A percentile compares a stretch with the other conserved stretches of the same genome.
phyloP scores from a whole-genome alignment of 37 sponge, comb jelly and placozoan genomes.

The Petrosia ficiformis region DNA sequence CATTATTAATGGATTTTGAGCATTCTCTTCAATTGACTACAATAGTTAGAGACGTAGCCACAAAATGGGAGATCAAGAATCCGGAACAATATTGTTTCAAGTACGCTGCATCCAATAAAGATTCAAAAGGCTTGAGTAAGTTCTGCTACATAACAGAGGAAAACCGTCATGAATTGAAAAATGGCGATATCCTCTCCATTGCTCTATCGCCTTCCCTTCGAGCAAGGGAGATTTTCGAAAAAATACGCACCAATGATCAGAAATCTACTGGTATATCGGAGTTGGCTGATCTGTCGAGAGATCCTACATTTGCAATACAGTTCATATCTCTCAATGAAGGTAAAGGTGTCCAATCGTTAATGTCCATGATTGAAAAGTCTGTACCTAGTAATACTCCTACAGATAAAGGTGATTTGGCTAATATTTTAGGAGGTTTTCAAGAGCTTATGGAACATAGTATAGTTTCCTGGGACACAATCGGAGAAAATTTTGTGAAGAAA shows the following conservation, averaged over 20 bases:
- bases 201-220: conserved; percentile 42
- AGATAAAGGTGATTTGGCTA: conserved; percentile 28
- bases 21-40: conserved; percentile 31
- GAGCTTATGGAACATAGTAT: conserved; percentile 88
- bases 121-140: conserved; percentile 42
- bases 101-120: conserved; percentile 56
- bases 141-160: conserved; percentile 79
- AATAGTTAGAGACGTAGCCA: conserved; percentile 69
- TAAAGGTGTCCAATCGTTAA: conserved; percentile 42
- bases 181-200: conserved; percentile 74
- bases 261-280: conserved; percentile 25
- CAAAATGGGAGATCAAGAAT: conserved; percentile 56
- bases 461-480: conserved; percentile 79
- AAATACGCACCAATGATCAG: conserved; percentile 18
- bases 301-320: conserved; percentile 59
- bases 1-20: conserved; percentile 68
- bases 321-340: conserved; percentile 50
- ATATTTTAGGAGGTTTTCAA: conserved; percentile 60
- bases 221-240: conserved; percentile 47
- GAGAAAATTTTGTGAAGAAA: conserved; percentile 76
- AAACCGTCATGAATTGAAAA: conserved; percentile 60
- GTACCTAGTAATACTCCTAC: conserved; percentile 5
- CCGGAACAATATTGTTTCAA: conserved; percentile 78
- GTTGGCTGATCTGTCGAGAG: conserved; percentile 37
- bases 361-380: conserved; percentile 42